Conservation (phyloP, 2,113 vertebrate genomes). For the Gorsachius goisagi region DNA sequence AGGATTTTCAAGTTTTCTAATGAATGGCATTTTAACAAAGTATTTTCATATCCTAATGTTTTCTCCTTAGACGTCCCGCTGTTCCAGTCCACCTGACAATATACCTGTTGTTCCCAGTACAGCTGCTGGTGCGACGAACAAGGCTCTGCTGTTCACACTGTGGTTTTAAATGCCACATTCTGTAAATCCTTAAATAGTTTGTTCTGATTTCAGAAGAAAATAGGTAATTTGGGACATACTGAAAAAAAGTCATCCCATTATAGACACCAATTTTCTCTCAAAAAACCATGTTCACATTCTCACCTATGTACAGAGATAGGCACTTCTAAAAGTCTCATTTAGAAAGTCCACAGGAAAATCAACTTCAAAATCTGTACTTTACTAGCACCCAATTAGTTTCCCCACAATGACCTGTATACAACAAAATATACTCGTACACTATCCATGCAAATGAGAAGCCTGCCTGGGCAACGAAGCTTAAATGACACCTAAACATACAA, state of each 20-base stretch:
- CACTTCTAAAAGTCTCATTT: not conserved
- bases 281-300: not conserved
- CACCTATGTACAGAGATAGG: not conserved
- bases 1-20: constrained; percentile 26
- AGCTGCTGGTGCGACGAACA: not conserved
- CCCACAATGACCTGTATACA: not conserved
- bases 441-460: not conserved
- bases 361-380: not conserved
- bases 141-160: not conserved
- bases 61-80: not conserved
- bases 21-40: not conserved
- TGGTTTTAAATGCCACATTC: not conserved
- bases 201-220: not conserved
- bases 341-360: not conserved
- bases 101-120: not conserved
- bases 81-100: not conserved
- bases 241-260: not conserved
- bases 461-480: not conserved
- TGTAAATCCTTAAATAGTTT: not conserved
- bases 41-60: not conserved
- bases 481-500: constrained; percentile 15
- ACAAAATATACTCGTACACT: not conserved
- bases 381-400: not conserved
- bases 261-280: not conserved
- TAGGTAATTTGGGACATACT: not conserved